These are phyloP conservation scores for Clytia hemisphaerica DNA, from an alignment of 30 jellyfish, hydroid and myxozoan species.

Conservation along the genomic window DNA sequence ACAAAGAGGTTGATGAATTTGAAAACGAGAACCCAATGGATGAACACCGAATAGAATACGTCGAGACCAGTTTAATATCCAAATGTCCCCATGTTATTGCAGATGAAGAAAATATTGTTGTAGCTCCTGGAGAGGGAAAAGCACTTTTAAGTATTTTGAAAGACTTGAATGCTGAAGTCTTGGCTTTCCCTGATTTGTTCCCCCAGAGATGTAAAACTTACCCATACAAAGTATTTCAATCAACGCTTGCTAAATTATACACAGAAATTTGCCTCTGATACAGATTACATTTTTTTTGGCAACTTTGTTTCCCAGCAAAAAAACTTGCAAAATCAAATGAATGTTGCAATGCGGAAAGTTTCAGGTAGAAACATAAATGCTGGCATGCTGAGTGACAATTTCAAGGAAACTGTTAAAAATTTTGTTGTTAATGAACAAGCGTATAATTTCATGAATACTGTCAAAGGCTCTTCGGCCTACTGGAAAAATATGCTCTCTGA, in stretches of 20 bases:
- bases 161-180: slow-evolving; percentile 5
- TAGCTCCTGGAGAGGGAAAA: slow-evolving; percentile 15
- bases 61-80: too few species aligned
- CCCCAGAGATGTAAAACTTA: slow-evolving; percentile 16
- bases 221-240: slow-evolving; percentile 27
- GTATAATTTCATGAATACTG: slow-evolving; percentile 11
- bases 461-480: slow-evolving; percentile 41
- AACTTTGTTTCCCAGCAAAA: slow-evolving; percentile 8
- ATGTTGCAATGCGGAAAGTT: slow-evolving; percentile 16
- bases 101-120: background rate
- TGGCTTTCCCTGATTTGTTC: background rate
- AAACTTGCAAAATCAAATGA: slow-evolving; percentile 10
- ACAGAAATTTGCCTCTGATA: slow-evolving; percentile 11
- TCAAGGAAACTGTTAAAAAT: slow-evolving; percentile 10
- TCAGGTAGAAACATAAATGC: slow-evolving; percentile 9
- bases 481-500: slow-evolving; percentile 33
- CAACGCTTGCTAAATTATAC: slow-evolving; percentile 20
- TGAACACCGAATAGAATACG: too few species aligned
- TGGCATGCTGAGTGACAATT: slow-evolving; percentile 9
- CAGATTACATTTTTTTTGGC: slow-evolving; percentile 33
- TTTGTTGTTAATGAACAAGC: slow-evolving; percentile 19
- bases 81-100: background rate
- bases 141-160: background rate
- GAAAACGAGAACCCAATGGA: too few species aligned
- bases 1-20: too few species aligned